phyloP scores from a whole-genome alignment of 2,888 invertebrate species.

The Cryptus viduatorius region DNA sequence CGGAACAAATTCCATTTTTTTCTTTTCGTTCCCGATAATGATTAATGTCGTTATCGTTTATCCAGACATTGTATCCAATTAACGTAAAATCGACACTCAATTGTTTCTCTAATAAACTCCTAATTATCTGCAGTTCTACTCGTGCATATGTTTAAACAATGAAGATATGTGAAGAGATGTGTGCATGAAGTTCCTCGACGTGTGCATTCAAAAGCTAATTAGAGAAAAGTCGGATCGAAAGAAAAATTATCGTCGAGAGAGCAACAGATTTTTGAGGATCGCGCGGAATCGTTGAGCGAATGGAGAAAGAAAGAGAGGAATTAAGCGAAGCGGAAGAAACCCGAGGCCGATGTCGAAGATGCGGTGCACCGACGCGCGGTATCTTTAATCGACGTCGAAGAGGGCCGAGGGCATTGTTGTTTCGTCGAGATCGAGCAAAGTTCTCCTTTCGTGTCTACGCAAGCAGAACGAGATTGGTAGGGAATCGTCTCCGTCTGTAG shows the following conservation, averaged over 20 bases:
- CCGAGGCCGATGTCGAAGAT: neutral
- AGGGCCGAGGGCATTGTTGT: conserved; percentile 51
- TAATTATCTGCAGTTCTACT: neutral
- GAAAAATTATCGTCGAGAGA: conserved; percentile 14
- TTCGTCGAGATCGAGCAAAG: conserved; percentile 25
- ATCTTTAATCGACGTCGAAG: conserved; percentile 51
- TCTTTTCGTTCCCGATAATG: neutral
- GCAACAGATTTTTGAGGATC: neutral
- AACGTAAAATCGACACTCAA: neutral
- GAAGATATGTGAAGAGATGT: neutral
- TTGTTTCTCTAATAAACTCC: neutral
- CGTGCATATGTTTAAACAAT: neutral
- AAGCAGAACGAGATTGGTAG: conserved; percentile 47
- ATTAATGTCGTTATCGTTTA: neutral
- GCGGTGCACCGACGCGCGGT: conserved; percentile 2
- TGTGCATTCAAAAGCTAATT: conserved; percentile 12
- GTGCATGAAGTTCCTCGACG: neutral
- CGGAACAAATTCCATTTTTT: neutral
- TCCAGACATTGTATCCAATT: neutral
- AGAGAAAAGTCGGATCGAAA: conserved; percentile 27
- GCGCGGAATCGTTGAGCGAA: neutral
- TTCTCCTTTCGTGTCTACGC: conserved; percentile 44
- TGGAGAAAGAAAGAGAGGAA: neutral
- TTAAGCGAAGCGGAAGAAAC: neutral
- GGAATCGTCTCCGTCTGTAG: conserved; percentile 43